phyloP scores from a whole-genome alignment of 2,797 vertebrate species.

The Prionace glauca region DNA sequence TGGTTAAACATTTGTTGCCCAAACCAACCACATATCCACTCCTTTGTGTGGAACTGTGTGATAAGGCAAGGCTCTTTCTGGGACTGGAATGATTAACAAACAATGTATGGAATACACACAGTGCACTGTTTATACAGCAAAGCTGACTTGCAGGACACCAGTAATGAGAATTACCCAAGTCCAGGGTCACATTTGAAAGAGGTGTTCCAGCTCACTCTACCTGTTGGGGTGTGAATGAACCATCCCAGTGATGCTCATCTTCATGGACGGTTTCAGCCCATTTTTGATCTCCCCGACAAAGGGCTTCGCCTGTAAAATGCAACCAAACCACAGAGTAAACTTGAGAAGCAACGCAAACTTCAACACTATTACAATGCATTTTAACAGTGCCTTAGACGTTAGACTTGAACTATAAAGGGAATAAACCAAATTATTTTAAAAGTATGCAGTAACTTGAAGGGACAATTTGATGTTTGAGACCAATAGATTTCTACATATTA shows the following conservation, averaged over 20 bases:
- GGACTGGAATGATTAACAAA: background rate
- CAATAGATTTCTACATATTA: no score
- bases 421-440: background rate
- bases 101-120: background rate
- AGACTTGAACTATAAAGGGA: background rate
- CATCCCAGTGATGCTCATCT: slow-evolving; percentile 76
- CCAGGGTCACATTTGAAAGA: background rate
- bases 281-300: slow-evolving; percentile 81
- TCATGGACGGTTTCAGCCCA: slow-evolving; percentile 81
- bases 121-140: background rate
- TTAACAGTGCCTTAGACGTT: background rate
- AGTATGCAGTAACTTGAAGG: background rate
- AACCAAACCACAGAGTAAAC: slow-evolving; percentile 49
- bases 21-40: background rate
- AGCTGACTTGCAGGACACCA: background rate
- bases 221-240: slow-evolving; percentile 74
- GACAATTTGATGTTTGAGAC: no score
- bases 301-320: slow-evolving; percentile 59
- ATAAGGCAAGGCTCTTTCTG: background rate
- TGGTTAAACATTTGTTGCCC: background rate
- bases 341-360: slow-evolving; percentile 48
- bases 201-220: slow-evolving; percentile 51
- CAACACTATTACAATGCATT: background rate
- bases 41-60: background rate
- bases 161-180: background rate